Evolutionary conservation across 2,888 invertebrate genomes (phyloP), one percentile per base, ranked within the genome.

Genomic region (Coelopa pilipes): DNA sequence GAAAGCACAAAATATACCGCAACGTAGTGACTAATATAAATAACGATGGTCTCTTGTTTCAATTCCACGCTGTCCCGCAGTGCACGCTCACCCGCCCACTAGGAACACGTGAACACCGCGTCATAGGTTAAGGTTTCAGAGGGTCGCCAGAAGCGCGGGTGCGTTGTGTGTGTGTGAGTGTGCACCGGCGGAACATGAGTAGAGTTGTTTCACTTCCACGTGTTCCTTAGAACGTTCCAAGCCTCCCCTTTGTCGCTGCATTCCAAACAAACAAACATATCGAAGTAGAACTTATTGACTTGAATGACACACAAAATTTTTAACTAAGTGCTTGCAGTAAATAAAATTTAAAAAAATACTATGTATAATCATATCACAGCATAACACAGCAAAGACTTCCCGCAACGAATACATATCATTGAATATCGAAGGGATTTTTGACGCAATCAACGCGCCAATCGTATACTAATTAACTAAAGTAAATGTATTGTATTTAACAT

Each of bases 381-480:
- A 74, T 76, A 78, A 76, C 17, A 68, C 67, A 57, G 59, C 66
- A 60, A 82, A 84, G 85, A 86, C 86, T 86, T 82, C 77, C 84
- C 80, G 87, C 86, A 86, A 86, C 87, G 82, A 81, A 81, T 82
- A 86, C 86, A 86, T 86, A 86, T 86, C 86, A 87, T 80, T 79
- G 77, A 83, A 79, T 79, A 53, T 55, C 17, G 46, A 46, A 65
- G 66, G 65, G 59, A 57, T 45, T 55, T 55, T 34, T 34, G 34
- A 34, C 34, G 2, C 34, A 7, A 34, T 34, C 34, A 34, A 34
- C 34, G 34, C 7, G 34, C 7, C 34, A 34, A 34, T 34, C 34
- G 34, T 34, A 34, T 34, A 34, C 34, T 34, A 34, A 4, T 34
- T 34, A 34, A 34, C 7, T 34, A 7, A 34, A 34, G 34, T 34